Evolutionary conservation across 2,113 vertebrate genomes (phyloP), one percentile per base, ranked within the genome.

Genomic region (Choloepus hoffmanni): DNA sequence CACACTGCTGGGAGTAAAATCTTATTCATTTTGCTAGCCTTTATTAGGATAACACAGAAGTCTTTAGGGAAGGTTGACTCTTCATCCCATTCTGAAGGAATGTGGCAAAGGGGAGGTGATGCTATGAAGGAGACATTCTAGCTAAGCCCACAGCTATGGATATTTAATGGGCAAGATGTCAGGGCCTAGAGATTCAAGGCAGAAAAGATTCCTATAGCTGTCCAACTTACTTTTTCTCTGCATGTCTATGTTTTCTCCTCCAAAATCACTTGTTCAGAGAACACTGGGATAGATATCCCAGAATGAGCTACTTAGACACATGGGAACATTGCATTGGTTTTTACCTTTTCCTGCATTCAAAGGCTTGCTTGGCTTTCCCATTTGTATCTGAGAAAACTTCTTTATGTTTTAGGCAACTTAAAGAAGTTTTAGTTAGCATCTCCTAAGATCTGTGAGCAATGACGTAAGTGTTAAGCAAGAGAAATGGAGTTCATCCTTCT

Each of bases 331-430:
- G 45, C 33, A 6, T n/a, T 92, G 40, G 8, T 55, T 60, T 87
- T 78, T 73, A 43, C 43, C 30, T 81, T 90, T 84, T 26, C 76
- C 92, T 36, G 12, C 82, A 94, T 87, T 92, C 10, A 74, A 83
- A 82, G 2, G 0, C n/a, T 92, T 76, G 26, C 68, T 88, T 88
- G 19, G 19, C 33, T n/a, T 82, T n/a, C 15, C 86, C n/a, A 21
- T 45, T 19, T 21, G 15, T 72, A 60, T 68, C 58, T 96, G 65
- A 94, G 70, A 63, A 84, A 90, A 90, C 15, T 19, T 7, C 50
- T 89, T 45, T 60, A 43, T 19, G 7, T 50, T 50, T 50, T 50
- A 9, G 33, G 15, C 28, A n/a, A 21, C 53, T 3, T 84, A 30
- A 7, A 72, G 45, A 78, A 58, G 40, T 48, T 60, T 21, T 12